These are phyloP conservation scores for Melanchra persicariae DNA, from an alignment of 2,888 invertebrate genomes.

Conservation along the genomic window DNA sequence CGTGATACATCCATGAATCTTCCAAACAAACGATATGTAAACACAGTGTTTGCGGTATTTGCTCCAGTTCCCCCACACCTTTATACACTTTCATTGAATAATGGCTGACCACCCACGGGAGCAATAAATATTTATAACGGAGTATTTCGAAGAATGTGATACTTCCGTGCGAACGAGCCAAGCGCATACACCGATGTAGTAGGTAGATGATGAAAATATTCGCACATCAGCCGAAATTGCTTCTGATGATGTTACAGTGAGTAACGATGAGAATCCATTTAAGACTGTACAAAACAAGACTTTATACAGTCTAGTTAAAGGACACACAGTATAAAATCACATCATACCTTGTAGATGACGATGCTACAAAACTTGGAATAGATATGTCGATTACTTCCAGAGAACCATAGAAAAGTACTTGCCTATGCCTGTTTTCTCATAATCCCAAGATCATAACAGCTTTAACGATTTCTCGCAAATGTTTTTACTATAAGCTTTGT, in stretches of 20 bases:
- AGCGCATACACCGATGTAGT: constrained; percentile 64
- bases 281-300: not conserved
- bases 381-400: not conserved
- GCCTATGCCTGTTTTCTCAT: too few species aligned
- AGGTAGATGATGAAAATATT: constrained; percentile 56
- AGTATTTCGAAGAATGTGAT: constrained; percentile 75
- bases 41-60: constrained; percentile 63
- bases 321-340: not conserved
- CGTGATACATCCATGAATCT: constrained; percentile 48
- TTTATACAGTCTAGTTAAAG: not conserved
- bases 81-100: constrained; percentile 70
- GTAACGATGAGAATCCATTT: constrained; percentile 1
- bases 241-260: constrained; percentile 9
- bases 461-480: not conserved
- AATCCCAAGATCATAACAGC: not conserved
- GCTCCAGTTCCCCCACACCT: constrained; percentile 68
- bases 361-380: too few species aligned
- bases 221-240: constrained; percentile 23
- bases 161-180: constrained; percentile 75
- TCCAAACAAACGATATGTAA: constrained; percentile 56
- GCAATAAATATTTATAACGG: constrained; percentile 78
- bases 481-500: not conserved
- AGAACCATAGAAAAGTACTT: not conserved
- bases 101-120: constrained; percentile 76
- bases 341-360: too few species aligned